Evolutionary conservation across 2,113 vertebrate genomes (phyloP), one percentile per base, ranked within the genome.

Genomic region (Sinocyclocheilus grahami): DNA sequence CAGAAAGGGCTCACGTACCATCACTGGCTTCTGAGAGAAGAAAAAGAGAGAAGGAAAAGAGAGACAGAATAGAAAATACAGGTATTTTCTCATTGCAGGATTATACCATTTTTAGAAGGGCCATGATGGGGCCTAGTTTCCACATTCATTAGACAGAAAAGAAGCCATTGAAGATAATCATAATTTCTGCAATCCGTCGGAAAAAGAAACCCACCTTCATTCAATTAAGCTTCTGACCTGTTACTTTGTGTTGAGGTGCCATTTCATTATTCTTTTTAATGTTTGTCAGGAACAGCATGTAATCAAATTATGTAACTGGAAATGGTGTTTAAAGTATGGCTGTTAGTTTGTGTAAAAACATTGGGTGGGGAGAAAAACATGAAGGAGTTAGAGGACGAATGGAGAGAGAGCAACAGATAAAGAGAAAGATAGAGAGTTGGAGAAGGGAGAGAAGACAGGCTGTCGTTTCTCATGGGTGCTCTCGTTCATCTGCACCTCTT

Each of bases 321-420:
- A 77, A 79, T 39, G n/a, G 10, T 39, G 67, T 13, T 4, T 71
- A 33, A 75, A 58, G 20, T 37, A 22, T 79, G 5, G 39, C 58
- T 85, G 24, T 33, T 71, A 80, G 82, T 39, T 74, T 87, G 62
- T 16, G 27, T 55, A 18, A 37, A 67, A 75, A 69, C 46, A 60
- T 16, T n/a, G n/a, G 30, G 53, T 20, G 42, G 62, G 13, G 22
- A 30, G 24, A 63, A 30, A 76, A 24, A 58, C 46, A 60, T 27
- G 39, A 67, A 89, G 91, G 91, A 92, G 90, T 90, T 79, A 69
- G 71, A 82, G 48, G 84, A 85, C 86, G 82, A 75, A 83, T 22
- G 12, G n/a, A 20, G 63, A 83, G 13, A 76, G 20, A 62, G 13
- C 8, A 13, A 16, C 42, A 53, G 42, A 77, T 14, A 16, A 20